phyloP scores from a whole-genome alignment of 2,888 invertebrate genomes.

The Caenorhabditis uteleia region DNA sequence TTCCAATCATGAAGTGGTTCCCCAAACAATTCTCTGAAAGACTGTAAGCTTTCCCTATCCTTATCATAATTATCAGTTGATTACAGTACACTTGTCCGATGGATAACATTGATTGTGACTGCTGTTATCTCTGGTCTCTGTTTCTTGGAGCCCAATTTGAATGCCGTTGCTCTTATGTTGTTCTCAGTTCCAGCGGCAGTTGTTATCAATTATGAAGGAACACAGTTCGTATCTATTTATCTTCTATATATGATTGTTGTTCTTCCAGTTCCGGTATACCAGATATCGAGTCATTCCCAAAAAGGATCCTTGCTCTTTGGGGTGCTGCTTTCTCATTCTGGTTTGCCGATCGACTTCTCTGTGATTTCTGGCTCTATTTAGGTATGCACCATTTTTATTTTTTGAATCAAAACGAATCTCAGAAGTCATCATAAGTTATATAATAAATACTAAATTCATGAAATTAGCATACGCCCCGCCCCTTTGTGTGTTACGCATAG shows the following conservation, averaged over 20 bases:
- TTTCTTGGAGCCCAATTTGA: conserved; percentile 65
- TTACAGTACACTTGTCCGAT: conserved; percentile 51
- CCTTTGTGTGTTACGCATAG: no score
- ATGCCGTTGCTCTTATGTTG: conserved; percentile 64
- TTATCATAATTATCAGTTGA: not conserved
- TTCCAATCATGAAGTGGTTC: conserved; percentile 64
- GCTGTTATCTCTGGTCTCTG: conserved; percentile 59
- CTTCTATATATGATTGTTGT: not conserved
- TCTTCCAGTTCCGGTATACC: conserved; percentile 59
- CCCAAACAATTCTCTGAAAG: conserved; percentile 49
- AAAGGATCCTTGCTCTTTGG: conserved; percentile 61
- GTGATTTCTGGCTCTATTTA: conserved; percentile 64
- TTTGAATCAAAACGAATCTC: not conserved
- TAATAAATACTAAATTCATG: not conserved
- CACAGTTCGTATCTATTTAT: conserved; percentile 40
- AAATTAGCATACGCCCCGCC: no score
- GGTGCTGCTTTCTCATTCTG: conserved; percentile 60
- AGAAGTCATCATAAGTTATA: not conserved
- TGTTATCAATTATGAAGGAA: conserved; percentile 62
- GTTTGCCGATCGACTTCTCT: conserved; percentile 64
- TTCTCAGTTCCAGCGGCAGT: conserved; percentile 61
- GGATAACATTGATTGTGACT: conserved; percentile 53
- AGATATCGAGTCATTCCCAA: conserved; percentile 57
- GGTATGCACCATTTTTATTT: no score
- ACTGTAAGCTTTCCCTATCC: conserved; percentile 47